Evolutionary conservation across 2,797 vertebrate genomes (phyloP).

Genomic region (Dryobates pubescens): DNA sequence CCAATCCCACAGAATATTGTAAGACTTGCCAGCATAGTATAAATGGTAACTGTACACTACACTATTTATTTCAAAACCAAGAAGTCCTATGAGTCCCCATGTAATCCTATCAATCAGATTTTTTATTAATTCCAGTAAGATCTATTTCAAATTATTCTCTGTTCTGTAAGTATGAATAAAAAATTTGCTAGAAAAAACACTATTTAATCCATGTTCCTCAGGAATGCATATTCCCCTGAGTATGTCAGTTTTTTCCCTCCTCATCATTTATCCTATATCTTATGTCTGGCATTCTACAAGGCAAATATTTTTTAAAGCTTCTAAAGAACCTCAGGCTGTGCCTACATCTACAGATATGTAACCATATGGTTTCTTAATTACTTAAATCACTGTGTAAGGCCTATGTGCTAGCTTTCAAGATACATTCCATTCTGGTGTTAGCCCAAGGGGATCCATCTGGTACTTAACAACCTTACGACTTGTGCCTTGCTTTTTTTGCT

Average conservation of each 20-base stretch:
- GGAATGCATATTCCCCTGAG: not conserved
- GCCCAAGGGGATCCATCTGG: not conserved
- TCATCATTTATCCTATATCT: not conserved
- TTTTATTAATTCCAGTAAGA: not conserved
- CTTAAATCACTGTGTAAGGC: conserved; percentile 4
- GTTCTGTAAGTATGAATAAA: not conserved
- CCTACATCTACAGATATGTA: conserved; percentile 35
- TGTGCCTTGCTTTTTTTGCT: not conserved
- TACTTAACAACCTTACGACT: not conserved
- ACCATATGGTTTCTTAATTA: conserved; percentile 59
- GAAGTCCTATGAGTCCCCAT: not conserved
- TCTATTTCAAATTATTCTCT: not conserved
- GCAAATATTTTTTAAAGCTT: conserved; percentile 60
- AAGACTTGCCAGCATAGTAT: not conserved
- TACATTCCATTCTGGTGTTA: not conserved
- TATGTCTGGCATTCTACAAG: conserved; percentile 18
- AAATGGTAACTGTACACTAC: not conserved
- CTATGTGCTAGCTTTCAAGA: not conserved
- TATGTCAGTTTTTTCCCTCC: not conserved
- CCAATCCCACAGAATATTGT: not conserved
- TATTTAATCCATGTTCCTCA: not conserved
- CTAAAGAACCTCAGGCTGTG: conserved; percentile 53
- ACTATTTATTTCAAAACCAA: not conserved
- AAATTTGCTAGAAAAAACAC: not conserved
- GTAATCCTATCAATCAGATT: not conserved